Evolutionary conservation across 2,797 vertebrate genomes (phyloP), one percentile per base, ranked within the genome.

Genomic region (Acestrorhynchus altus): DNA sequence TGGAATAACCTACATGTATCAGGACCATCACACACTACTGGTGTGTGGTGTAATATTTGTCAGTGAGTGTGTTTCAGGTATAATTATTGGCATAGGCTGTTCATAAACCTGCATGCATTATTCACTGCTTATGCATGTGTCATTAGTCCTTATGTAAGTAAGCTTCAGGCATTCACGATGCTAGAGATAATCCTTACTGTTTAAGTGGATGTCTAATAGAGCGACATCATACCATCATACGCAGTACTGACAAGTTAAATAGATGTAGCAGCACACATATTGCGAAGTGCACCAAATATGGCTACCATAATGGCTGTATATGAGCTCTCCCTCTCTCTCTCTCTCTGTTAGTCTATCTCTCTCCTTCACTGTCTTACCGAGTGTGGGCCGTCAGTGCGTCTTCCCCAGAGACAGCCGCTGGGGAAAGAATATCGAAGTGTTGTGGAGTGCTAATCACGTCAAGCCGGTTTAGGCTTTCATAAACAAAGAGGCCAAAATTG

Each of bases 381-480:
- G 56, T 6, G 31, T 35, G 54, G 71, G 51, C 46, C 54, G 40
- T 59, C 52, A 61, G 61, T 39, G 49, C 64, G 26, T 60, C 64
- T 12, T 76, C 69, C 74, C 64, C 28, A 31, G 76, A 70, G 75
- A 79, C 52, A 13, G 46, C 51, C 52, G 26, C 20, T 35, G 63
- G 52, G 57, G 63, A 78, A 84, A 86, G 87, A 85, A 89, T 89
- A 85, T 84, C 89, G n/a, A n/a, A 86, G 86, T 79, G 85, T 91
- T 91, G 90, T 86, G 90, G 91, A n/a, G 91, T 87, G 89, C 88
- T 92, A 93, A 93, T 92, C 90, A 94, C 73, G 82, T 84, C 76
- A 83, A 89, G 90, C 87, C n/a, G 79, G 88, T 93, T 90, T 89
- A 87, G 78, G 80, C 85, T 90, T 90, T 90, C 83, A 84, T 90